Evolutionary conservation across 92 coral and sea anemone species (phyloP), one percentile per base, ranked within the genome.

Genomic region (Umimayanthus chanpuru): DNA sequence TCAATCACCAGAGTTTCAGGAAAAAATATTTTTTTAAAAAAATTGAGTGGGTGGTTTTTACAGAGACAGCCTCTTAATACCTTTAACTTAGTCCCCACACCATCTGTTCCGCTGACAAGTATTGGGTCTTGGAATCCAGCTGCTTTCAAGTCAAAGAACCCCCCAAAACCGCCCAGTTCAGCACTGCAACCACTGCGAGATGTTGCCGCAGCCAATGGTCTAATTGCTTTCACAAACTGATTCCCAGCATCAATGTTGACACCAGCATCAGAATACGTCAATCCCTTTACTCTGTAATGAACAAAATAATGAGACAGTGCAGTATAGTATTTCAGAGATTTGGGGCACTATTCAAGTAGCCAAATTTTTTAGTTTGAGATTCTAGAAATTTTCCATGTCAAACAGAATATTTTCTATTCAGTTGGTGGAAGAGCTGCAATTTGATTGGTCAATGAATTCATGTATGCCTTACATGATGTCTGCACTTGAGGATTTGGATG

Each of bases 21-120:
- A n/a, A n/a, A n/a, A n/a, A n/a, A n/a, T n/a, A n/a, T n/a, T n/a
- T n/a, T n/a, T n/a, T n/a, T n/a, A n/a, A n/a, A n/a, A n/a, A n/a
- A n/a, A n/a, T n/a, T n/a, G n/a, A n/a, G n/a, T n/a, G n/a, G n/a
- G n/a, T n/a, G n/a, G n/a, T n/a, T n/a, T n/a, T n/a, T n/a, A n/a
- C n/a, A n/a, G n/a, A n/a, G n/a, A n/a, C n/a, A n/a, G n/a, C n/a
- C n/a, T n/a, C n/a, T 53, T 9, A 64, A 64, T 28, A 95, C 99
- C 96, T 93, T 95, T 4, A 96, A 94, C 78, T 96, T 96, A 9
- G 99, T 96, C 39, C 98, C 98, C 2, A 96, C 98, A 66, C 98
- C 98, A 88, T 96, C 98, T 30, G 98, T 94, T 16, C 98, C 98
- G 86, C 96, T 96, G 82, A 96, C 92, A 36, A 96, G 95, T 86